Evolutionary conservation across 1,140 invertebrate genomes (phyloP), one percentile per base, ranked within the genome.

Genomic region (Centruroides sculpturatus): DNA sequence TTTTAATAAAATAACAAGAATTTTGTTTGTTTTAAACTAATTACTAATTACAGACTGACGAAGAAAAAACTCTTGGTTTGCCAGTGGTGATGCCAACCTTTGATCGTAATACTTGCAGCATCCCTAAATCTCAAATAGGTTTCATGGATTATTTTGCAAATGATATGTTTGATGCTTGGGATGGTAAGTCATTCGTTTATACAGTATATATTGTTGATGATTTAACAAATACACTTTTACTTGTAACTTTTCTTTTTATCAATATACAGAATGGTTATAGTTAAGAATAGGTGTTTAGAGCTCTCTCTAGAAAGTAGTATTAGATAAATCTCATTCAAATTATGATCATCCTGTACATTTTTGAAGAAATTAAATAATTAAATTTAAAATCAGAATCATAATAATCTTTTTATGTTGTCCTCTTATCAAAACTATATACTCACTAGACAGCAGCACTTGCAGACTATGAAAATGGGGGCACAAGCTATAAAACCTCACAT

Each of bases 71-170:
- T 2, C 78, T 81, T 59, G 83, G 83, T 59, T 73, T 97, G 65
- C 92, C 92, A 3, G 87, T 96, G 3, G 89, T 96, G 55, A 97
- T 97, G 93, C 92, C 93, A 2, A 87, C 92, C 81, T 98, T 97
- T 74, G 92, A 96, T 68, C 81, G 92, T 69, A 79, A 81, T 54
- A 86, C 88, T 8, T 96, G 92, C 74, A 95, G 90, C 64, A 92
- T 98, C 73, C 90, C 93, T 57, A 91, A 94, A 77, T 92, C 90
- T 54, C 93, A 98, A 78, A 92, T 92, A 65, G 90, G 91, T 54
- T 98, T 98, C 76, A 87, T 95, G 57, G 93, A 98, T 76, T 93
- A 86, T 74, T 97, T 98, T 69, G 91, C 96, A 66, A 89, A 86
- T 65, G 89, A 94, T 72, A 96, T 98, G 92, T 92, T 95, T 78